Base-by-base conservation (phyloP, 1,140 invertebrate species). In the Stratiolaelaps scimitus region DNA sequence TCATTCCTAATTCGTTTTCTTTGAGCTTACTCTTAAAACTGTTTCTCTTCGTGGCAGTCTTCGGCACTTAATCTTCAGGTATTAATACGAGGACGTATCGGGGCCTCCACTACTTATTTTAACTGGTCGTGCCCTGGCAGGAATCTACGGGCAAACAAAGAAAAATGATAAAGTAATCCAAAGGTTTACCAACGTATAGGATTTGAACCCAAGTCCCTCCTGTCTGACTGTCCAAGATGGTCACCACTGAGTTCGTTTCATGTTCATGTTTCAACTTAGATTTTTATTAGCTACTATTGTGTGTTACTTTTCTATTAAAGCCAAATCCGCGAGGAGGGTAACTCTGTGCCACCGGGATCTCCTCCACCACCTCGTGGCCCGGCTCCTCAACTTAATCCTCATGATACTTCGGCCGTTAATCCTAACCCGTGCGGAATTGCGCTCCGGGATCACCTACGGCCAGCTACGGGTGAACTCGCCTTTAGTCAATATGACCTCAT, bases 401-500 rank as follows among this genome's bases (percentile, higher is more conserved):
- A 29, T 17, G 53, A 60, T 10, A 60, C 53, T 17, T 60, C 53
- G 26, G 53, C 10, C 1, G 20, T 60, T 17, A 17, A 26, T 23
- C 26, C 53, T 17, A 26, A 60, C 26, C 53, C 53, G 6, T 60
- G 53, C 20, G 53, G n/a, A 15, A 60, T 60, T 15, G 53, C 53
- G 17, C 20, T 60, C 13, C 26, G 15, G 17, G 53, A 60, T 34
- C 34, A 60, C 23, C 26, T 15, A 15, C 26, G 26, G 6, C 53
- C 53, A 13, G 34, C 26, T 17, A 60, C 26, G 2, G 53, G 53
- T 15, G 53, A 60, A 60, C 20, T 60, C 13, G 17, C 53, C 34
- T 60, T 20, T 23, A 60, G 53, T 60, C 53, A 60, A 60, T 60
- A 60, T 34, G 53, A 60, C 26, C 53, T 60, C 13, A 60, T 60